Evolutionary conservation across 2,888 invertebrate species (phyloP).

Genomic region (Drosophila incognita): DNA sequence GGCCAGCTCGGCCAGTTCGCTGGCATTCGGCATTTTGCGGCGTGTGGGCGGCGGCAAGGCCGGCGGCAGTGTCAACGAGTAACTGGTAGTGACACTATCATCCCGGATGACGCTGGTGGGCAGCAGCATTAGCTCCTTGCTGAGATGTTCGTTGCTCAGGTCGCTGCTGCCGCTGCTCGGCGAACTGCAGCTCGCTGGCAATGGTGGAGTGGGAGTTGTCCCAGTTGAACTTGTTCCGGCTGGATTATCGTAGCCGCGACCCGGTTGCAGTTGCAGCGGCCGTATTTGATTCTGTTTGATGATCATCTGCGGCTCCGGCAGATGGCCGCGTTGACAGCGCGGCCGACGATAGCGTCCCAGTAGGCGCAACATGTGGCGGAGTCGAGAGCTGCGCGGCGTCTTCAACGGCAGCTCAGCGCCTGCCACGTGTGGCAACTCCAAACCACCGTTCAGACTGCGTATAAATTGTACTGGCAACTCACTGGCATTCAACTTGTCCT

Average conservation of each 20-base stretch:
- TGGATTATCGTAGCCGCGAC: conserved; percentile 48
- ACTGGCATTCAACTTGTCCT: conserved; percentile 71
- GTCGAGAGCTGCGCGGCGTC: conserved; percentile 68
- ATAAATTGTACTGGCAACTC: conserved; percentile 68
- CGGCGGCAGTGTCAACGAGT: conserved; percentile 82
- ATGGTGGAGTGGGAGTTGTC: conserved; percentile 58
- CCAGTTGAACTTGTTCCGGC: conserved; percentile 47
- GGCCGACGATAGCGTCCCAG: conserved; percentile 84
- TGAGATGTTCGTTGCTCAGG: conserved; percentile 61
- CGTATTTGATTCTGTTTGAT: conserved; percentile 85
- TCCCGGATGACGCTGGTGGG: conserved; percentile 84
- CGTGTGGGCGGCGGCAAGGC: conserved; percentile 86
- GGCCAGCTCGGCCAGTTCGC: conserved; percentile 87
- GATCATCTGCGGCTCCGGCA: conserved; percentile 54
- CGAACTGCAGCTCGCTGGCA: conserved; percentile 51
- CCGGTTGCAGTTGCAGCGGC: conserved; percentile 78
- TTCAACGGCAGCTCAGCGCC: conserved; percentile 45
- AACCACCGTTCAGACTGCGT: conserved; percentile 54
- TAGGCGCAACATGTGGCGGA: conserved; percentile 84
- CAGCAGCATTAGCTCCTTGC: conserved; percentile 81
- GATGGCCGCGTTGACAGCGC: conserved; percentile 75
- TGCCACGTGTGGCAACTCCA: conserved; percentile 43
- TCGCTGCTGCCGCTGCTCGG: conserved; percentile 66
- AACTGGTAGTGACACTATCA: conserved; percentile 79
- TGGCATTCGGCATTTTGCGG: conserved; percentile 85